A percentile compares a stretch with the other conserved stretches of the same genome.
phyloP scores from a whole-genome alignment of 2,113 vertebrate species.

The Micronycteris hirsuta region DNA sequence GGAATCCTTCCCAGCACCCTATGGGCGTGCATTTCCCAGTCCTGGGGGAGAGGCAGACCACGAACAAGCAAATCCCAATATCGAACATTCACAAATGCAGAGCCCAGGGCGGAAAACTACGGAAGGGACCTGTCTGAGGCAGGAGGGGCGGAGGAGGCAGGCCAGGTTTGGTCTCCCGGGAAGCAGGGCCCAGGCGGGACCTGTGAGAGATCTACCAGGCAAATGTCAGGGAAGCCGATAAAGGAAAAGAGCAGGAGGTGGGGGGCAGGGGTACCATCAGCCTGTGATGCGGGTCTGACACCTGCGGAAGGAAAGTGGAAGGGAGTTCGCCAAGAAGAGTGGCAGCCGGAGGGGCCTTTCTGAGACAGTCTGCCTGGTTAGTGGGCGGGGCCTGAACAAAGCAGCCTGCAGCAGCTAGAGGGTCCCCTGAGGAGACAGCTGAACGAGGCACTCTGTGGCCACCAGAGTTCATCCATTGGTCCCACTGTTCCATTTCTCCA shows the following conservation, averaged over 20 bases:
- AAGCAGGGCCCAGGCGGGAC: neutral
- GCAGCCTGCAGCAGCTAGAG: accelerated
- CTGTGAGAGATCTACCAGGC: neutral
- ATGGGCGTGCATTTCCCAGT: neutral
- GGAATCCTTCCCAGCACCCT: neutral
- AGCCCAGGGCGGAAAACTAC: neutral
- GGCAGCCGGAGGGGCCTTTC: neutral
- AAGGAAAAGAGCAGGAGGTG: neutral
- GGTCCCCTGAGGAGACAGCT: neutral
- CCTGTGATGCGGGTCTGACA: accelerated
- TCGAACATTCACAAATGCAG: neutral
- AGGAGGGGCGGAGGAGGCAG: neutral
- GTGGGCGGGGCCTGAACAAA: neutral
- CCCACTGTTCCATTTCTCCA: neutral
- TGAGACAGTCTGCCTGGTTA: neutral
- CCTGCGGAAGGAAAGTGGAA: neutral
- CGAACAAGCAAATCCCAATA: neutral
- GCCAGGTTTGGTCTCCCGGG: neutral
- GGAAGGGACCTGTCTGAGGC: accelerated
- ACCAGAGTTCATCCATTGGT: neutral
- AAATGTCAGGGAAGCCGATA: neutral
- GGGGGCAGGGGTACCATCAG: neutral
- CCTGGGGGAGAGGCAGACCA: neutral
- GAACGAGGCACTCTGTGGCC: accelerated
- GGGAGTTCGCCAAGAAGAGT: neutral